phyloP scores from a whole-genome alignment of 2,888 invertebrate genomes.

The Julus scandinavius region DNA sequence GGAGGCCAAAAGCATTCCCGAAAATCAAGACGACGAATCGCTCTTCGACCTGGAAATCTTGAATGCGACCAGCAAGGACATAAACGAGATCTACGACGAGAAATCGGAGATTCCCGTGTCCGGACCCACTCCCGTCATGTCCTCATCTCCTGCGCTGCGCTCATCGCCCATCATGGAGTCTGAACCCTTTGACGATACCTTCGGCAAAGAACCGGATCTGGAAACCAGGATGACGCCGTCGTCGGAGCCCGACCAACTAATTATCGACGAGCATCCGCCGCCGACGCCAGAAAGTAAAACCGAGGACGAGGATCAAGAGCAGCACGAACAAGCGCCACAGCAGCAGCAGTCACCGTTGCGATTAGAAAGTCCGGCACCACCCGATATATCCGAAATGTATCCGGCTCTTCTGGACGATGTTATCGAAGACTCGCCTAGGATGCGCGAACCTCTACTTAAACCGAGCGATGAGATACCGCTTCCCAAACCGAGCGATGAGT shows the following conservation, averaged over 20 bases:
- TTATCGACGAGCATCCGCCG: constrained; percentile 54
- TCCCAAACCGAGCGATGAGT: background rate
- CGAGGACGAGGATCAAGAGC: constrained; percentile 51
- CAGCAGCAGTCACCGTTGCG: constrained; percentile 51
- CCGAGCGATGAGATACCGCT: background rate
- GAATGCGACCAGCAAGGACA: constrained; percentile 12
- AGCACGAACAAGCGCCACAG: background rate
- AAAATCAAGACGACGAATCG: constrained; percentile 59
- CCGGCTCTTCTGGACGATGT: background rate
- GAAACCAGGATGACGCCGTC: constrained; percentile 44
- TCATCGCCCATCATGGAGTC: background rate
- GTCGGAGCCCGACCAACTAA: constrained; percentile 39
- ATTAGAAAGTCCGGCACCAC: background rate
- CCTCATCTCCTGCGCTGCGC: background rate
- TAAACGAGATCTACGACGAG: background rate
- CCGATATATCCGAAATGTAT: background rate
- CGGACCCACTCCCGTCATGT: background rate
- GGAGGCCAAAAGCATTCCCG: constrained; percentile 54
- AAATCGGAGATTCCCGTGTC: background rate
- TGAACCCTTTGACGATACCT: constrained; percentile 36
- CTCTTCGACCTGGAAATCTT: constrained; percentile 14
- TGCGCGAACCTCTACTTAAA: background rate
- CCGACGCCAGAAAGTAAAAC: constrained; percentile 48
- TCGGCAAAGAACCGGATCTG: constrained; percentile 43
- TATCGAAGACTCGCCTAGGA: background rate